Evolutionary conservation across 1,140 invertebrate genomes (phyloP).

Genomic region (Diprion similis): DNA sequence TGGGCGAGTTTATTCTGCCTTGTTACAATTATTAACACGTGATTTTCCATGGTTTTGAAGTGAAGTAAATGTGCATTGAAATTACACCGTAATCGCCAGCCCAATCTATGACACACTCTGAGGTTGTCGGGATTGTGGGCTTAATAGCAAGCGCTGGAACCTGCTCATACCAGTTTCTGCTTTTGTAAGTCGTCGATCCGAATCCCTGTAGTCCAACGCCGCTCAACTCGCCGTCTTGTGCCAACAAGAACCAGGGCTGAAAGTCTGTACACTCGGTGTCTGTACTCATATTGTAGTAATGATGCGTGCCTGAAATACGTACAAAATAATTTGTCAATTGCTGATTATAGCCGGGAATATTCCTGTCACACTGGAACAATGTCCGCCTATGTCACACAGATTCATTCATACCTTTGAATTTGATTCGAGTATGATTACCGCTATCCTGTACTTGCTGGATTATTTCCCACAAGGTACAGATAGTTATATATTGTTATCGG

Average conservation of each 20-base stretch:
- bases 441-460: background rate
- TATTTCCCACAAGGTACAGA: background rate
- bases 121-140: conserved; percentile 51
- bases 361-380: too few relatives aligned
- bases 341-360: background rate
- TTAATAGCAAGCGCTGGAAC: conserved; percentile 38
- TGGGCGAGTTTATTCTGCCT: background rate
- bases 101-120: conserved; percentile 51
- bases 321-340: background rate
- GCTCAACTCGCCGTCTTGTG: conserved; percentile 48
- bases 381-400: too few relatives aligned
- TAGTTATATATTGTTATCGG: background rate
- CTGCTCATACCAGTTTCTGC: conserved; percentile 53
- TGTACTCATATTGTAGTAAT: conserved; percentile 56
- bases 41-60: conserved; percentile 57
- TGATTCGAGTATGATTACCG: background rate
- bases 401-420: too few relatives aligned
- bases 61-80: conserved; percentile 58
- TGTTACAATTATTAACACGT: conserved; percentile 44
- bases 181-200: conserved; percentile 35
- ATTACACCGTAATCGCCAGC: conserved; percentile 46
- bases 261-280: conserved; percentile 52
- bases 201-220: conserved; percentile 55
- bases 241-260: conserved; percentile 54
- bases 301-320: conserved; percentile 51